phyloP scores from a whole-genome alignment of 2,888 invertebrate genomes.

The Coleophora deauratella region DNA sequence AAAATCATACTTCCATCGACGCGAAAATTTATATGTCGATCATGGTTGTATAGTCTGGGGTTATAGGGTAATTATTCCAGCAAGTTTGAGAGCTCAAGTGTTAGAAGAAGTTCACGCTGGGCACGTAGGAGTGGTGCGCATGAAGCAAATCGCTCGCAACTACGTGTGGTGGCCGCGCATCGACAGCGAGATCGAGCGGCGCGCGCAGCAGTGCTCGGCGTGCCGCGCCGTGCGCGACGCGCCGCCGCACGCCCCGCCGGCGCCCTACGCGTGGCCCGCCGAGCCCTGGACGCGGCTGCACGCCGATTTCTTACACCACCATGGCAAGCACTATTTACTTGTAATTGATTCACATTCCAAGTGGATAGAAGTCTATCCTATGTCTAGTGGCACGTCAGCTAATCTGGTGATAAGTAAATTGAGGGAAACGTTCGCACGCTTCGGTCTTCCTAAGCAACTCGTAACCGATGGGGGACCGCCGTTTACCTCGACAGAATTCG shows the following conservation, averaged over 20 bases:
- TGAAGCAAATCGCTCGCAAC: conserved; percentile 14
- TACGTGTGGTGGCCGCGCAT: conserved; percentile 15
- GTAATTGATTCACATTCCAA: conserved; percentile 17
- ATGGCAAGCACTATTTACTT: conserved; percentile 15
- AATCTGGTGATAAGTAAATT: background rate
- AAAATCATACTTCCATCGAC: conserved; percentile 8
- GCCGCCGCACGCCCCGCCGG: conserved; percentile 12
- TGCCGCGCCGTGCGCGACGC: conserved; percentile 7
- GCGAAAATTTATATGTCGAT: conserved; percentile 4
- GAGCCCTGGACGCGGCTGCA: conserved; percentile 16
- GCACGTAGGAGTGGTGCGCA: conserved; percentile 13
- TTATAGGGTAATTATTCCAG: conserved; percentile 1
- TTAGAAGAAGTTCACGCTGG: conserved; percentile 5
- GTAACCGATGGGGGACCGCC: background rate
- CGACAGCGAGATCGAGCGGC: conserved; percentile 7
- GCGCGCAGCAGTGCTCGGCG: background rate
- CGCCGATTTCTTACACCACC: conserved; percentile 5
- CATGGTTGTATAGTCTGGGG: conserved; percentile 11
- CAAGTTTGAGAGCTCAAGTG: background rate
- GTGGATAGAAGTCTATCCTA: conserved; percentile 16
- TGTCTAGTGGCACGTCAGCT: background rate
- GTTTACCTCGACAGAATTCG: conserved; percentile 6
- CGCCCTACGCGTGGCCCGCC: conserved; percentile 11
- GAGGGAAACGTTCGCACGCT: background rate
- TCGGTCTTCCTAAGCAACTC: background rate